Conservation (phyloP, 1,140 invertebrate species). For the Saxidomus purpurata region DNA sequence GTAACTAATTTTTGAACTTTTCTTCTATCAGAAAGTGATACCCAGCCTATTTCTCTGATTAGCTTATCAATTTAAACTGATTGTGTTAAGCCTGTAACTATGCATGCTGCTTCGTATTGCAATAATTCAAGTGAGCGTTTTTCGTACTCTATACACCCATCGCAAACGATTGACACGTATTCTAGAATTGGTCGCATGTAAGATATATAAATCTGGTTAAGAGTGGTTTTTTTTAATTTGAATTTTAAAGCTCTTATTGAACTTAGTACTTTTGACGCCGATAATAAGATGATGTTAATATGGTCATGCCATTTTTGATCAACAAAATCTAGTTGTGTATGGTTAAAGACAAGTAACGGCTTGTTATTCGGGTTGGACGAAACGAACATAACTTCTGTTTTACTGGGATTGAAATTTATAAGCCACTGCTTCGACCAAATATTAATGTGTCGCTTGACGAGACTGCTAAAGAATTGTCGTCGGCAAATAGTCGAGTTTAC, state of each 20-base stretch:
- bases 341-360: neutral
- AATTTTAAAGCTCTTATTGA: constrained; percentile 33
- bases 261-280: neutral
- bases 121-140: constrained; percentile 21
- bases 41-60: constrained; percentile 21
- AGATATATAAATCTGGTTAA: constrained; percentile 22
- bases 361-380: neutral
- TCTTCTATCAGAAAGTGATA: constrained; percentile 1
- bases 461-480: neutral
- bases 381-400: constrained; percentile 31
- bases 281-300: constrained; percentile 1
- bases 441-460: neutral
- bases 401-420: neutral
- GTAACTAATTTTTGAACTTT: constrained; percentile 7
- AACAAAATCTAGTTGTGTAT: neutral
- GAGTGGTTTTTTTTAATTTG: constrained; percentile 9
- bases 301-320: constrained; percentile 19
- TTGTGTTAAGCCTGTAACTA: constrained; percentile 32
- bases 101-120: constrained; percentile 41
- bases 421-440: constrained; percentile 24
- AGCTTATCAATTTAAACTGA: constrained; percentile 5
- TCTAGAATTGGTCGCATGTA: constrained; percentile 32
- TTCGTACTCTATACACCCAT: constrained; percentile 22
- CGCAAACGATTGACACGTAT: constrained; percentile 33
- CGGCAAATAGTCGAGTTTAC: neutral